Conservation (phyloP, 2,797 vertebrate genomes). For the Argyrosomus regius region DNA sequence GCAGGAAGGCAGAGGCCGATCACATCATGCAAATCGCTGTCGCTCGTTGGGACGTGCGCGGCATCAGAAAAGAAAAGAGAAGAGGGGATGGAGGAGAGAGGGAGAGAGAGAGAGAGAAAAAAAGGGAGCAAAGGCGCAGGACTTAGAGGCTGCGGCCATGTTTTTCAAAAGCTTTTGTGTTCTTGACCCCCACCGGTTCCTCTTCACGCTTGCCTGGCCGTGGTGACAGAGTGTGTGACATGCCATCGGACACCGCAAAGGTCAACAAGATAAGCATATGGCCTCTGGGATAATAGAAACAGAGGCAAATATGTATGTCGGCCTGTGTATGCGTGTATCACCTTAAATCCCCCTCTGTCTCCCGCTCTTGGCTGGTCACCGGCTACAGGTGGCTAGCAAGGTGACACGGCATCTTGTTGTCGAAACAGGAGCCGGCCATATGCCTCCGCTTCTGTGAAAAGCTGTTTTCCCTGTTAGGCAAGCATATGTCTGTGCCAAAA, state of each 20-base stretch:
- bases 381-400: constrained; percentile 82
- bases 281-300: constrained; percentile 69
- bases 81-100: constrained; percentile 19
- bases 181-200: constrained; percentile 70
- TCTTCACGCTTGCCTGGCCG: constrained; percentile 79
- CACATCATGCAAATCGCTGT: constrained; percentile 82
- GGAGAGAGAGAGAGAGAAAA: neutral
- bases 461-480: constrained; percentile 78
- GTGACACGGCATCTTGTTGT: constrained; percentile 82
- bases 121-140: constrained; percentile 23
- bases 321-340: constrained; percentile 47
- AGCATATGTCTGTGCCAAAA: constrained; percentile 74
- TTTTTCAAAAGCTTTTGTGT: constrained; percentile 61
- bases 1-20: constrained; percentile 77
- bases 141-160: constrained; percentile 18
- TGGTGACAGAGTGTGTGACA: constrained; percentile 73
- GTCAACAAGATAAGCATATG: constrained; percentile 85
- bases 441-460: constrained; percentile 66
- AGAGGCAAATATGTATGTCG: constrained; percentile 66
- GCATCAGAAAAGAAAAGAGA: constrained; percentile 71
- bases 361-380: constrained; percentile 48
- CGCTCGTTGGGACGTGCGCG: constrained; percentile 68
- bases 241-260: constrained; percentile 70
- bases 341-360: constrained; percentile 30
- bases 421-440: constrained; percentile 75